Evolutionary conservation across 2,113 vertebrate species (phyloP), one percentile per base, ranked within the genome.

Genomic region (Symphodus melops): DNA sequence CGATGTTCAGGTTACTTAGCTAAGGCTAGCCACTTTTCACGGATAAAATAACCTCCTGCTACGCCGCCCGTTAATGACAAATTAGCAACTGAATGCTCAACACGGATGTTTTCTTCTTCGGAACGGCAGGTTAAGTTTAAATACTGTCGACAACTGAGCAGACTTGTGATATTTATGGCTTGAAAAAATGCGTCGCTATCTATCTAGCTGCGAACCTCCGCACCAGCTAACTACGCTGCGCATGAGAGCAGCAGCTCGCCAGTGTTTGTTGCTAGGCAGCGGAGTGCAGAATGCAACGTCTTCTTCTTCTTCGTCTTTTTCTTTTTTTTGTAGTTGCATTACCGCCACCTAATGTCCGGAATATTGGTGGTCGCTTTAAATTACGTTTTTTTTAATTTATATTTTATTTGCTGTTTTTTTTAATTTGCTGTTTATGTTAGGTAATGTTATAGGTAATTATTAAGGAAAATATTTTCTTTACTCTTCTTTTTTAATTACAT

Each of bases 211-310:
- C 16, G 6, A 67, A 48, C 62, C 72, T 49, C 10, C 25, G 46
- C 36, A 46, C 17, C 51, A 36, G 77, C 61, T 76, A 77, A 37
- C 81, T 68, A 70, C 58, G 78, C 51, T 71, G 79, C 33, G 68
- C 73, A 49, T 57, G 23, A 80, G 69, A 68, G 80, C 2, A 46
- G 83, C 56, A 72, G 60, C 70, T 71, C 62, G 78, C 71, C 85
- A 80, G 75, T 82, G 75, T 67, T 73, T 89, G 89, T 91, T 91
- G 89, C 91, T 87, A 86, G 74, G 91, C 87, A 87, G 88, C 87
- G 20, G 71, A 73, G 79, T 52, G 49, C 60, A 52, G 14, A 10
- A 52, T 5, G 41, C 75, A 65, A 25, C 61, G 23, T 61, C 58
- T 39, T 19, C 39, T 1, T 28, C 36, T 28, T 51, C 46, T 8